Base-by-base conservation (phyloP, 2,797 vertebrate species). In the Microtus californicus region DNA sequence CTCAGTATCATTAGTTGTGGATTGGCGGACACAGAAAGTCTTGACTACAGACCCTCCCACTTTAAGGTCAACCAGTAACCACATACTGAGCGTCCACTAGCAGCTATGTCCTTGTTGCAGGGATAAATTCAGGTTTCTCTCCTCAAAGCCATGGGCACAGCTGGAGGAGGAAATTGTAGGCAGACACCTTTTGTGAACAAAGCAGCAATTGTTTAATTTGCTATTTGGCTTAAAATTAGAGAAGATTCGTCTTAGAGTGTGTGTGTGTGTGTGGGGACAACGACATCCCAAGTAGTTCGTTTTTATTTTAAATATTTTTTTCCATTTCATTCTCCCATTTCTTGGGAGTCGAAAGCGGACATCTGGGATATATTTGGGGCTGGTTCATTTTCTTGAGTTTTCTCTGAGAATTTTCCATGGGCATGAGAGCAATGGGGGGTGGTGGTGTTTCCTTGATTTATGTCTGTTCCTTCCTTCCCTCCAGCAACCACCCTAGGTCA, bases 321-420 rank as follows among this genome's bases (percentile, higher is more conserved):
- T 77, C 69, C 54, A 61, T 93, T 76, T 76, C 0, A 3, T 45
- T 51, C 90, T 77, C 51, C 23, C 5, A 14, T 74, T 93, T 89
- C 63, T 96, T 83, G 89, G 83, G 95, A 94, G 59, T 74, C 29
- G 31, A 40, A 71, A 93, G 74, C 59, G 12, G 82, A 96, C 92
- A 92, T 95, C 86, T 89, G 82, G 90, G 95, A 96, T 95, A 15
- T 78, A 91, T 96, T 91, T 95, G 59, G 76, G 9, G 45, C 31
- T 74, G 34, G 73, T n/a, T 94, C 80, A 73, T 94, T 93, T 95
- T 92, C 94, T 93, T 67, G 92, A 81, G 54, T 81, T 97, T 90
- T 96, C 89, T 93, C 73, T 91, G 27, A 96, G 87, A 85, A 83
- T 81, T 95, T 95, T 88, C 92, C 89, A 48, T 5, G 83, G 85